A percentile compares a stretch with the other conserved stretches of the same genome.
phyloP scores from a whole-genome alignment of 2,797 vertebrate species.

The Amazona ochrocephala region DNA sequence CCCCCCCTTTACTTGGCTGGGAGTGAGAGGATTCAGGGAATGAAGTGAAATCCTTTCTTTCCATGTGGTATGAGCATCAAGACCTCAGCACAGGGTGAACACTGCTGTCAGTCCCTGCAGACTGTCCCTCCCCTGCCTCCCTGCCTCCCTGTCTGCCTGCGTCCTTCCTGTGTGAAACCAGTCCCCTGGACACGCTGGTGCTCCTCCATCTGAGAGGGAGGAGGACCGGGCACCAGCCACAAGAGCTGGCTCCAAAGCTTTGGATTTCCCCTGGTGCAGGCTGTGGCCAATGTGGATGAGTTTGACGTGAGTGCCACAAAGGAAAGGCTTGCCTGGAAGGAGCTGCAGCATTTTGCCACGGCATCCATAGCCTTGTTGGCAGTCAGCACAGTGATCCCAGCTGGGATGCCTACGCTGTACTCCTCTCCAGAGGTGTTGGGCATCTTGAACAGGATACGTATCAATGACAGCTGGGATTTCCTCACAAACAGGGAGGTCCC shows the following conservation, averaged over 20 bases:
- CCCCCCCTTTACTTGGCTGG: background rate
- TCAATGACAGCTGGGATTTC: background rate
- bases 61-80: fast-evolving
- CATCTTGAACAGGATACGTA: fast-evolving
- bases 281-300: conserved; percentile 69
- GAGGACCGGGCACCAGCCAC: conserved; percentile 39
- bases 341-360: background rate
- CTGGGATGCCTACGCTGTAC: fast-evolving
- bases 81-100: background rate
- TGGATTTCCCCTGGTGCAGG: background rate
- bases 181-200: background rate
- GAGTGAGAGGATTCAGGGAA: background rate
- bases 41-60: background rate
- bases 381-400: background rate
- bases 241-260: conserved; percentile 3
- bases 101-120: background rate
- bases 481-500: background rate
- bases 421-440: background rate
- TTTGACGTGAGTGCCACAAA: background rate
- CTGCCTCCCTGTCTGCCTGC: background rate
- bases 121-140: background rate
- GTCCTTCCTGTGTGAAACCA: background rate
- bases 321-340: background rate
- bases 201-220: conserved; percentile 43
- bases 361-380: background rate